phyloP scores from a whole-genome alignment of 2,888 invertebrate genomes.

The Helobdella robusta region DNA sequence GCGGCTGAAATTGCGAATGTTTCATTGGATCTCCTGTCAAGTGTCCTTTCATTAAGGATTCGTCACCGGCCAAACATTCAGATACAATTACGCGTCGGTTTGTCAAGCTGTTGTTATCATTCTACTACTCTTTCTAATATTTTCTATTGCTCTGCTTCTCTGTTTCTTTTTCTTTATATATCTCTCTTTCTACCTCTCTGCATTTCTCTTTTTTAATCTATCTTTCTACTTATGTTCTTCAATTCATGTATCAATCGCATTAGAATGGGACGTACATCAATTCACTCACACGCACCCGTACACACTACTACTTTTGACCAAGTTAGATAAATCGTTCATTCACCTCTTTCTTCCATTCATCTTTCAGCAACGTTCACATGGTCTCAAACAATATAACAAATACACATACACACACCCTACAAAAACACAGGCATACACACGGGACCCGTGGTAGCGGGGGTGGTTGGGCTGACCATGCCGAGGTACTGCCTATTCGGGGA shows the following conservation, averaged over 20 bases:
- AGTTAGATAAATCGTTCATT: too few species aligned
- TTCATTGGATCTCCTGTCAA: constrained; percentile 43
- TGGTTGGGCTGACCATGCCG: constrained; percentile 43
- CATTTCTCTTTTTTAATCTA: neutral
- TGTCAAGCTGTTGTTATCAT: neutral
- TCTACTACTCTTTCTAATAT: neutral
- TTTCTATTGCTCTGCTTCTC: too few species aligned
- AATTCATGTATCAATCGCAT: too few species aligned
- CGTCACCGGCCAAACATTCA: constrained; percentile 41
- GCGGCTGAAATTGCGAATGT: constrained; percentile 45
- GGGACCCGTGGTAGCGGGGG: constrained; percentile 45
- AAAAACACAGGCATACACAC: constrained; percentile 36
- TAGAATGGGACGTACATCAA: neutral
- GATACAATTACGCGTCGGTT: constrained; percentile 42
- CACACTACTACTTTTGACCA: too few species aligned
- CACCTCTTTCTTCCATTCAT: too few species aligned
- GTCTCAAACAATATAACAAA: neutral
- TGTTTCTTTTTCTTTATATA: neutral
- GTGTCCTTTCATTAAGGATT: constrained; percentile 49
- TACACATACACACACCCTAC: neutral
- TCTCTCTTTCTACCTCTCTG: neutral
- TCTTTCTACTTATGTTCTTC: neutral
- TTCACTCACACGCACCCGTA: constrained; percentile 6
- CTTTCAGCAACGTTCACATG: too few species aligned
- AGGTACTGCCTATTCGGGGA: constrained; percentile 44